Percentiles rank a stretch among this genome's conserved stretches.
Conservation (phyloP, 2,797 vertebrate genomes). For the Sebastes nivosus region DNA sequence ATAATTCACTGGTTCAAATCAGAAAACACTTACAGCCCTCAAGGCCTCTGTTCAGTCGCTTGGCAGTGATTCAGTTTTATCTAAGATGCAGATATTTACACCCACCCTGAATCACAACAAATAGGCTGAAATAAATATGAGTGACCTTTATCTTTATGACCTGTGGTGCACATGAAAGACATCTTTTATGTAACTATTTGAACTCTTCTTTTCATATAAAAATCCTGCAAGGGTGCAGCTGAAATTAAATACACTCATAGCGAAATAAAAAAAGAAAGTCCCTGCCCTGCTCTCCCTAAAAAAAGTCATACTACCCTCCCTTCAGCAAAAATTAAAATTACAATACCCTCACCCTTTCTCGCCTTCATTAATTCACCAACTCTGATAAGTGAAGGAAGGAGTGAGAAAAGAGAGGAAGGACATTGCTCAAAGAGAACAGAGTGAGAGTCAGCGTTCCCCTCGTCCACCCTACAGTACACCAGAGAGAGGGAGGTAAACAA, state of each 20-base stretch:
- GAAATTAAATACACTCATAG: background rate
- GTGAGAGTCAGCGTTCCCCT: constrained; percentile 25
- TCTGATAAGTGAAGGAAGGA: constrained; percentile 39
- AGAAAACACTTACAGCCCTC: background rate
- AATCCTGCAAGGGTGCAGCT: background rate
- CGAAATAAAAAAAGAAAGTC: background rate
- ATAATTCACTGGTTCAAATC: background rate
- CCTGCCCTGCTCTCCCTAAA: too few relatives aligned
- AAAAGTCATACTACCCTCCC: background rate
- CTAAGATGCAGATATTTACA: background rate
- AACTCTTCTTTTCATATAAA: background rate
- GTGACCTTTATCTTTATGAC: background rate
- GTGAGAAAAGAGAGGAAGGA: constrained; percentile 36
- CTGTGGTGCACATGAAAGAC: background rate
- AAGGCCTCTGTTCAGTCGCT: background rate
- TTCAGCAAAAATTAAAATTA: background rate
- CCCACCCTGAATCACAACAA: background rate
- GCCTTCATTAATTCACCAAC: constrained; percentile 65
- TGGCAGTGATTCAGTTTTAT: background rate
- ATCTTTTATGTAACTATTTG: background rate
- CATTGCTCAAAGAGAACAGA: constrained; percentile 49
- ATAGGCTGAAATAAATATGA: background rate
- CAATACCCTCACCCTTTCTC: background rate
- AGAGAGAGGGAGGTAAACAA: constrained; percentile 70
- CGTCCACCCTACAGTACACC: constrained; percentile 23